Evolutionary conservation across 2,797 vertebrate genomes (phyloP).

Genomic region (Astyanax mexicanus): DNA sequence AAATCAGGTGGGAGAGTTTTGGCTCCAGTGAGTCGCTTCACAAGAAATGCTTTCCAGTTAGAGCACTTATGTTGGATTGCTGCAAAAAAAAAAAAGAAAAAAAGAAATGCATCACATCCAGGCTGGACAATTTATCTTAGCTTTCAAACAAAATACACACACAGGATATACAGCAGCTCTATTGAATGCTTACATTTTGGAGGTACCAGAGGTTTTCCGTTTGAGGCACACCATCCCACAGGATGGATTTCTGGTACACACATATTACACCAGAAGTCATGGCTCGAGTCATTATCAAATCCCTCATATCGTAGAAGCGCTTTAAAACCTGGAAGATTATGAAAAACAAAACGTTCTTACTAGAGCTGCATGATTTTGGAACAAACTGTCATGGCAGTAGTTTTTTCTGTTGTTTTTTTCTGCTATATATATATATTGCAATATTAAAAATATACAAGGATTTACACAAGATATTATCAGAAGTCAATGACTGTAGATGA

Average conservation of each 20-base stretch:
- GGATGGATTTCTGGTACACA: slow-evolving; percentile 94
- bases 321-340: slow-evolving; percentile 85
- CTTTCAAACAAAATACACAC: too few relatives aligned
- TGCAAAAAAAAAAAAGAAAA: slow-evolving; percentile 63
- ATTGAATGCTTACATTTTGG: slow-evolving; percentile 87
- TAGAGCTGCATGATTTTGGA: too few relatives aligned
- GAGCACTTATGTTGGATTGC: slow-evolving; percentile 97
- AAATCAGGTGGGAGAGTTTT: slow-evolving; percentile 98
- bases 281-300: slow-evolving; percentile 93
- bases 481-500: too few relatives aligned
- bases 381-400: too few relatives aligned
- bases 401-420: too few relatives aligned
- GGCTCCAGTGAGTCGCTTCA: slow-evolving; percentile 98
- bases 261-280: slow-evolving; percentile 96
- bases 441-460: too few relatives aligned
- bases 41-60: slow-evolving; percentile 98
- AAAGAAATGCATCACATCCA: background rate
- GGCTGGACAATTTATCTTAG: background rate
- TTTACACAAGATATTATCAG: too few relatives aligned
- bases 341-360: too few relatives aligned
- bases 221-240: slow-evolving; percentile 97
- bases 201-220: slow-evolving; percentile 94
- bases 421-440: too few relatives aligned
- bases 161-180: too few relatives aligned
- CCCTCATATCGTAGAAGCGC: slow-evolving; percentile 96